Evolutionary conservation across 2,797 vertebrate species (phyloP).

Genomic region (Rhinogobio ventralis): DNA sequence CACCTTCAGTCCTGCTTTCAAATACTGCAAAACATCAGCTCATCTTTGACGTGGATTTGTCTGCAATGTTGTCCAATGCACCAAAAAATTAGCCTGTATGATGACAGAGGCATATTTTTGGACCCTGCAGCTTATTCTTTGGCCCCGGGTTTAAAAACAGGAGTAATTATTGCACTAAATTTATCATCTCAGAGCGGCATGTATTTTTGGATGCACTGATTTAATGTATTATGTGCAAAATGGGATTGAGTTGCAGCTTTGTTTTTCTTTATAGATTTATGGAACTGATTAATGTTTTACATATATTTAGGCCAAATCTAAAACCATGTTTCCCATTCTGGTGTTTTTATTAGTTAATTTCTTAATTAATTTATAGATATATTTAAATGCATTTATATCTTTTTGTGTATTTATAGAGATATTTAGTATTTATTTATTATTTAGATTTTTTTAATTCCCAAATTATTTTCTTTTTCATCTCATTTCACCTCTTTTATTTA

Average conservation of each 20-base stretch:
- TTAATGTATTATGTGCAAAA: not conserved
- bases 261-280: not conserved
- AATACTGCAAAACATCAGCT: not conserved
- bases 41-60: not conserved
- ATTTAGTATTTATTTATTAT: too few species aligned
- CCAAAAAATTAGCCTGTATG: not conserved
- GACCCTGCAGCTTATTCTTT: not conserved
- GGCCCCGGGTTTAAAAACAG: not conserved
- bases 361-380: too few species aligned
- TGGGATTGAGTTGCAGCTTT: not conserved
- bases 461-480: not conserved
- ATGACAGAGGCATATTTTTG: not conserved
- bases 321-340: not conserved
- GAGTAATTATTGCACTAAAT: not conserved
- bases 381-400: not conserved
- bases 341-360: not conserved
- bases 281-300: not conserved
- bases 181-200: not conserved
- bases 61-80: not conserved
- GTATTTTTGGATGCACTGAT: constrained; percentile 5
- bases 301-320: not conserved
- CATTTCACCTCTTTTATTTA: not conserved
- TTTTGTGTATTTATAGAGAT: too few species aligned
- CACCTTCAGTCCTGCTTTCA: not conserved
- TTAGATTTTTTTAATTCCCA: not conserved